Base-by-base conservation (phyloP, 2,797 vertebrate species). In the Siniperca obscura region DNA sequence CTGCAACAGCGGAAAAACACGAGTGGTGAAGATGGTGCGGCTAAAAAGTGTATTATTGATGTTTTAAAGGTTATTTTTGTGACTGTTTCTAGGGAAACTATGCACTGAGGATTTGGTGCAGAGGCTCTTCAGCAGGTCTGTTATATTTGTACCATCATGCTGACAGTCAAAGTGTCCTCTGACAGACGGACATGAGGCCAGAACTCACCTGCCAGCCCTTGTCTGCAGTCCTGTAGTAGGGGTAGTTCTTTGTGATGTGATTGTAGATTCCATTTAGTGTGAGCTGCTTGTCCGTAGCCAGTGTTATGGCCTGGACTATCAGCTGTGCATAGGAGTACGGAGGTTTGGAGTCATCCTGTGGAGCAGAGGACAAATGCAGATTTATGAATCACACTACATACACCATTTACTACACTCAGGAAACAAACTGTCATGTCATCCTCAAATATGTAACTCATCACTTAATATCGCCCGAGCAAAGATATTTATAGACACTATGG, bases 321-420 rank as follows among this genome's bases (percentile, higher is more conserved):
- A 99, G 91, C 91, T 99, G 98, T 95, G 98, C 98, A 93, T 99
- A 99, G 84, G 98, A 99, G 87, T 99, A 99, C 48, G 98, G 98
- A 76, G 98, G 98, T 88, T 99, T 99, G 78, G 98, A 99, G 92
- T 99, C 97, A 2, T 98, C 98, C 98, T 99, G 90, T 0, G 71
- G 56, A 61, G 61, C 9, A 48, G 22, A 67, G 34, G 19, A 21
- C 36, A 56, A 65, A 56, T 1, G 4, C 10, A 42, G 8, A 25
- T 38, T 46, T 57, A 71, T 3, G 10, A 56, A 27, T 25, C 3
- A 22, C 1, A 7, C 48, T n/a, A 12, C 7, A 56, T 10, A 19
- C 53, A 30, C 0, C 14, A 11, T 12, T 8, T 13, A 2, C n/a
- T 55, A 22, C 7, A 16, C 11, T 2, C n/a, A 22, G 40, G 27